Evolutionary conservation across 2,797 vertebrate species (phyloP).

Genomic region (Rallus crepitans): DNA sequence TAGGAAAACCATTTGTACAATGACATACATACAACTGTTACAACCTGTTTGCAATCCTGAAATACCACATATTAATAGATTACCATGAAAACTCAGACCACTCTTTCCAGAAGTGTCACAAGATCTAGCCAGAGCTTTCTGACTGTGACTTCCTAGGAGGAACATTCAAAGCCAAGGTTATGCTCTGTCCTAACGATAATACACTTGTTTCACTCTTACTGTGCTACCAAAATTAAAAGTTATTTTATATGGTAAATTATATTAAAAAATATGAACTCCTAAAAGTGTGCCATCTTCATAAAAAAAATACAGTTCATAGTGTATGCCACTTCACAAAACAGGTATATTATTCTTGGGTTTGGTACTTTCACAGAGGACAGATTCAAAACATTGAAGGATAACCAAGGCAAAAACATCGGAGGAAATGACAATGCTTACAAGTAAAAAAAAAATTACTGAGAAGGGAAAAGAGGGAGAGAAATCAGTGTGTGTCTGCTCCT

Average conservation of each 20-base stretch:
- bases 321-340: no score
- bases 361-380: neutral
- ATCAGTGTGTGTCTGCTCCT: neutral
- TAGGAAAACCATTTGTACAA: neutral
- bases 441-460: neutral
- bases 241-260: neutral
- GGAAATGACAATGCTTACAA: neutral
- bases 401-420: neutral
- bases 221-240: neutral
- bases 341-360: neutral
- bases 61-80: neutral
- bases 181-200: neutral
- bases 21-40: neutral
- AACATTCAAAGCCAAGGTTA: neutral
- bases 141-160: neutral
- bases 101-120: neutral
- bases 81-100: neutral
- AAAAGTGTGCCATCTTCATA: neutral
- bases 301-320: no score
- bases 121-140: neutral
- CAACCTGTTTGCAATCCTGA: neutral
- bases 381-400: neutral
- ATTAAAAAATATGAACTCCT: neutral
- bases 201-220: neutral
- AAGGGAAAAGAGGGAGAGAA: neutral